A percentile compares a stretch with the other conserved stretches of the same genome.
These are phyloP conservation scores for Eublepharis macularius DNA, from an alignment of 2,113 vertebrate species.

Conservation along the genomic window DNA sequence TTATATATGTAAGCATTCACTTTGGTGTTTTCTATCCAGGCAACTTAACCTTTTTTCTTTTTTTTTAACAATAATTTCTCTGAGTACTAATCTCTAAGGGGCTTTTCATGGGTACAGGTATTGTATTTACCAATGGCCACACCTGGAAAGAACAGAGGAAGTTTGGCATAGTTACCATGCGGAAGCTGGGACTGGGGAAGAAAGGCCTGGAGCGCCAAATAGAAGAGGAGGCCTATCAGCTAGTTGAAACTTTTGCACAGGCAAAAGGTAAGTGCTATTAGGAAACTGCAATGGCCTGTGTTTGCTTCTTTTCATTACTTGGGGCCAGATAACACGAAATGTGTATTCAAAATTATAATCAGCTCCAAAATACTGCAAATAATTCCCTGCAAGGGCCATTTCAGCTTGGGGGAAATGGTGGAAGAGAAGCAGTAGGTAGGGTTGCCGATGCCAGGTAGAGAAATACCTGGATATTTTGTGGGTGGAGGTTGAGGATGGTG, in stretches of 20 bases:
- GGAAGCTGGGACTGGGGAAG: constrained; percentile 2
- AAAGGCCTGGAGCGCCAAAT: neutral
- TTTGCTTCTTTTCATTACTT: neutral
- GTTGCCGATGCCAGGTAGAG: too few relatives aligned
- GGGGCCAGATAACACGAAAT: too few relatives aligned
- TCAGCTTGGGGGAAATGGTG: too few relatives aligned
- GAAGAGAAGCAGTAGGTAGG: too few relatives aligned
- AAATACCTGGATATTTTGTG: too few relatives aligned
- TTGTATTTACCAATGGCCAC: neutral
- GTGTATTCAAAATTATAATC: too few relatives aligned
- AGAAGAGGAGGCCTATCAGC: neutral
- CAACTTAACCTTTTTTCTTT: too few relatives aligned
- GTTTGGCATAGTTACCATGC: neutral
- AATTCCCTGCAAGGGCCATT: too few relatives aligned
- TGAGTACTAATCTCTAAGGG: neutral
- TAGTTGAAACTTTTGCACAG: neutral
- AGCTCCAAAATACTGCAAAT: too few relatives aligned
- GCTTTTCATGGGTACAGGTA: neutral
- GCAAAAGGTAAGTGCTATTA: neutral
- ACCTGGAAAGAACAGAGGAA: constrained; percentile 18
- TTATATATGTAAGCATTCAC: neutral
- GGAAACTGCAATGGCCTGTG: too few relatives aligned
- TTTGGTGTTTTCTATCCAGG: neutral
- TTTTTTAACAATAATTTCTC: neutral
- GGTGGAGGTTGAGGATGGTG: too few relatives aligned